Conservation (phyloP, 2,888 invertebrate genomes). For the Cheilosia grossa region DNA sequence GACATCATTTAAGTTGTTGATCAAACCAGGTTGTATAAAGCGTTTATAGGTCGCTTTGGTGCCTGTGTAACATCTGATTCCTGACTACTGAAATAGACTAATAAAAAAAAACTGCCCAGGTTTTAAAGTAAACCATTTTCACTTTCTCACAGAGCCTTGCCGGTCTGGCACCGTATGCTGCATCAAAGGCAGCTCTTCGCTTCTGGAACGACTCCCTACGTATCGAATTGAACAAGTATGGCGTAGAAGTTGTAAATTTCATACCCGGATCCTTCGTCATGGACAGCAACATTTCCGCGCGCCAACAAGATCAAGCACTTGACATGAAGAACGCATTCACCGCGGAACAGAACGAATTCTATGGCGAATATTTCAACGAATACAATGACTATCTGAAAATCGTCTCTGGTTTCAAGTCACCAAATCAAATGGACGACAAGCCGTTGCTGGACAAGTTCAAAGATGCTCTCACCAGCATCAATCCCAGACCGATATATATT, state of each 20-base stretch:
- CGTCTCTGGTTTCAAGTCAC: slow-evolving; percentile 83
- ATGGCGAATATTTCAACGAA: slow-evolving; percentile 87
- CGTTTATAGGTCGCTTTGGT: too few species aligned
- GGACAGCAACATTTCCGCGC: slow-evolving; percentile 88
- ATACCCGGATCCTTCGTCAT: slow-evolving; percentile 91
- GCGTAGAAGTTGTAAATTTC: slow-evolving; percentile 89
- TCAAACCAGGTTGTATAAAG: too few species aligned
- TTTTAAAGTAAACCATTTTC: neutral
- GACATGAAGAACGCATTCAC: slow-evolving; percentile 87
- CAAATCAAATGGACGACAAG: slow-evolving; percentile 84
- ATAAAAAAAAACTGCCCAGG: too few species aligned
- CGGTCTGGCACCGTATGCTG: slow-evolving; percentile 90
- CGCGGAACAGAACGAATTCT: slow-evolving; percentile 86
- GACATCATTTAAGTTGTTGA: too few species aligned
- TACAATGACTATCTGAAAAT: slow-evolving; percentile 86
- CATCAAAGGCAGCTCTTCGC: slow-evolving; percentile 91
- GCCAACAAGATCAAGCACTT: slow-evolving; percentile 86
- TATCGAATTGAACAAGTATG: slow-evolving; percentile 88
- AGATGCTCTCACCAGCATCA: slow-evolving; percentile 85
- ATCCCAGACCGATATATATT: slow-evolving; percentile 87
- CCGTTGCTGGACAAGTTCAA: slow-evolving; percentile 86
- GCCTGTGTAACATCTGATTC: too few species aligned
- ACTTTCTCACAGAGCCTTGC: slow-evolving; percentile 84
- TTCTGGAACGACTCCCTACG: slow-evolving; percentile 90
- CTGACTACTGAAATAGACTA: too few species aligned